Evolutionary conservation across 2,113 vertebrate genomes (phyloP).

Genomic region (Electrona antarctica): DNA sequence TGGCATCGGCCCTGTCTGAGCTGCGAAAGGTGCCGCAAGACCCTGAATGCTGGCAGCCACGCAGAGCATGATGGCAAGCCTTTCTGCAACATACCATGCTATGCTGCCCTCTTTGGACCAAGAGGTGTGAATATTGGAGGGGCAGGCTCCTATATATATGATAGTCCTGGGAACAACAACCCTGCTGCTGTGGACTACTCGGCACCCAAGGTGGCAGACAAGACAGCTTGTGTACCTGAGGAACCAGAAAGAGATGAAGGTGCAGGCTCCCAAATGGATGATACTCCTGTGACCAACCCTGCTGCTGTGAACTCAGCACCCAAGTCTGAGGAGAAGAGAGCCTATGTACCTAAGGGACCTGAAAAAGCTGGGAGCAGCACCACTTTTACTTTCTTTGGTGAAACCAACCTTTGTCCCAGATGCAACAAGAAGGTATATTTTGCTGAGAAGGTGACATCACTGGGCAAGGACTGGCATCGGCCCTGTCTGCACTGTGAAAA

Average conservation of each 20-base stretch:
- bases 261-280: no score
- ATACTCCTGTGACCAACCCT: conserved; percentile 79
- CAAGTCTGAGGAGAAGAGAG: conserved; percentile 84
- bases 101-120: conserved; percentile 89
- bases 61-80: conserved; percentile 89
- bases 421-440: conserved; percentile 97
- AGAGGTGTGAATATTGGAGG: conserved; percentile 94
- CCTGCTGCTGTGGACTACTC: no score
- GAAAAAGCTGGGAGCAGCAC: conserved; percentile 93
- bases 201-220: no score
- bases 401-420: conserved; percentile 91
- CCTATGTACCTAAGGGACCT: conserved; percentile 76
- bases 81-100: conserved; percentile 92
- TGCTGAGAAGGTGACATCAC: conserved; percentile 96
- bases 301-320: conserved; percentile 68
- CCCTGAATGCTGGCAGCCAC: conserved; percentile 89
- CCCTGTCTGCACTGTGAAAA: conserved; percentile 95
- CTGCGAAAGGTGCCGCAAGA: conserved; percentile 95
- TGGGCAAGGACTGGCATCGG: conserved; percentile 99
- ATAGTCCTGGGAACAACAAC: no score
- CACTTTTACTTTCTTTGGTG: conserved; percentile 91
- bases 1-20: conserved; percentile 98
- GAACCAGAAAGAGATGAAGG: no score
- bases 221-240: no score
- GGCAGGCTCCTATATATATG: conserved; percentile 93